A percentile compares a stretch with the other conserved stretches of the same genome.
Conservation (phyloP, 2,113 vertebrate species). For the Tringa solitaria region DNA sequence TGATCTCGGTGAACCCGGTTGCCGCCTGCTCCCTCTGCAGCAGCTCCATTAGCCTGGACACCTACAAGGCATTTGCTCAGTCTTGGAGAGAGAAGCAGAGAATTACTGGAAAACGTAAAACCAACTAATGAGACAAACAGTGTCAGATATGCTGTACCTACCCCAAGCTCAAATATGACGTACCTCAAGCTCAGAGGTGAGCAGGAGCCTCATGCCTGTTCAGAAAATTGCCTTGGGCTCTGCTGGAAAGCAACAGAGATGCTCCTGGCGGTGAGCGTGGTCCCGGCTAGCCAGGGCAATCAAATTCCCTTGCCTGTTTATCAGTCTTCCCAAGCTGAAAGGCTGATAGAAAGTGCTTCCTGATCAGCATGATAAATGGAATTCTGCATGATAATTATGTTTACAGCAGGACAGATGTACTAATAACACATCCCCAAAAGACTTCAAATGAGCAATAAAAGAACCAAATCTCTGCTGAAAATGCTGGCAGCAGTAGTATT, state of each 20-base stretch:
- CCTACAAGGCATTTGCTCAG: neutral
- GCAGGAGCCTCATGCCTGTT: fast-evolving
- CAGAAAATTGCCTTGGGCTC: neutral
- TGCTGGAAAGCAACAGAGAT: neutral
- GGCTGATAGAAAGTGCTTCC: conserved; percentile 8
- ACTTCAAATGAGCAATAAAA: conserved; percentile 49
- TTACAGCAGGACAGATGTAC: conserved; percentile 52
- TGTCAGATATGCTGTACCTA: neutral
- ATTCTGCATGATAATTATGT: conserved; percentile 52
- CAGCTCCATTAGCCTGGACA: neutral
- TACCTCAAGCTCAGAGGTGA: neutral
- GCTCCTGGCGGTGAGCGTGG: neutral
- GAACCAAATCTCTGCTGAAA: conserved; percentile 39
- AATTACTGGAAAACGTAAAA: neutral
- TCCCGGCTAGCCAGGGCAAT: neutral
- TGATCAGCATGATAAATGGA: conserved; percentile 52
- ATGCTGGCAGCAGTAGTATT: conserved; percentile 50
- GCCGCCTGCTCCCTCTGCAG: neutral
- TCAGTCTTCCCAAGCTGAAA: neutral
- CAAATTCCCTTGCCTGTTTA: neutral
- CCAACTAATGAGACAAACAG: neutral
- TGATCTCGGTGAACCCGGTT: neutral
- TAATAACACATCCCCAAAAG: conserved; percentile 43
- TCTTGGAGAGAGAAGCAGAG: neutral
- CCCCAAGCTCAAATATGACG: fast-evolving